Base-by-base conservation (phyloP, 53 echinoderm and acorn worm genomes). In the Holothuria leucospilota region DNA sequence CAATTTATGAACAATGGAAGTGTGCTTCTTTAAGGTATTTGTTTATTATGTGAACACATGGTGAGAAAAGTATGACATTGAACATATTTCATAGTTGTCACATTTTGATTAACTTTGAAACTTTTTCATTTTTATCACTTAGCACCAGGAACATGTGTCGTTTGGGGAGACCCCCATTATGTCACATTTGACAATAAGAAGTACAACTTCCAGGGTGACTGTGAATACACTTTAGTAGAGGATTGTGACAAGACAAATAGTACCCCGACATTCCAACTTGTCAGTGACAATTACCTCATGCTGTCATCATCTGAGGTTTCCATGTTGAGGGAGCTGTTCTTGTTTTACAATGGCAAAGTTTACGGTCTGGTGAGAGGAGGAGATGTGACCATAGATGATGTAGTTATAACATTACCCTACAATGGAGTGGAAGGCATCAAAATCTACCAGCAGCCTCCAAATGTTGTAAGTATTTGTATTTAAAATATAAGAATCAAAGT, bases 121-220 rank as follows among this genome's bases (percentile, higher is more conserved):
- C 46, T 46, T 46, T 18, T 6, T 18, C 41, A 13, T 26, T 29
- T 82, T 23, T 58, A 0, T 28, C 63, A 46, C 62, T 5, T 9
- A 89, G 89, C 28, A 40, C 84, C 84, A 58, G 85, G 74, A 39
- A 39, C 16, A 2, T 89, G 89, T 63, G n/a, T 65, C 1, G 85
- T 77, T 21, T 89, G 89, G 89, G 89, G 89, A 1, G 89, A 89
- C 39, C 89, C 89, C 20, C 89, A 89, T 62, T 89, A 89, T 65
- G 21, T 42, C 42, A 89, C 89, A 18, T 89, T 89, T 59, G 90
- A 90, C 71, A 42, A 71, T 18, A 26, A 29, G 6, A 90, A 89
- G 60, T 86, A 74, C 28, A 74, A 77, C n/a, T 75, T 75, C 73
- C 77, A 72, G 62, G 86, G 77, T 29, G 74, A 73, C 18, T 72